Base-by-base conservation (phyloP, 2,797 vertebrate genomes). In the Oreonectes daqikongensis region DNA sequence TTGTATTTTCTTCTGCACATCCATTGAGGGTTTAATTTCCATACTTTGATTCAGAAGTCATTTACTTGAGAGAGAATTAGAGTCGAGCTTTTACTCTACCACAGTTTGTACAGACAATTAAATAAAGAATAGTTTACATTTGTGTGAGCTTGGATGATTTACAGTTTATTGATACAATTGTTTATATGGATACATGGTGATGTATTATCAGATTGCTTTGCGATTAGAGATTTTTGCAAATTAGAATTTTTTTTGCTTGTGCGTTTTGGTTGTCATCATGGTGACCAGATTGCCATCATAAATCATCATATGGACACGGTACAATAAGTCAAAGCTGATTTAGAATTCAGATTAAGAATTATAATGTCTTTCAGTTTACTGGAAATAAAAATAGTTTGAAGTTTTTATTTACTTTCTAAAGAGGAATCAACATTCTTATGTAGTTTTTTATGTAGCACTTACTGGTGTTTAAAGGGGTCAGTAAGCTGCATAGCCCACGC, bases 111-210 rank as follows among this genome's bases (percentile, higher is more conserved):
- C 26, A 30, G 63, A 30, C 46, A 50, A 55, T 50, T 55, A 69
- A 82, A 73, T 76, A 60, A 68, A 1, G 18, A 77, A 72, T 64
- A 59, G 10, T 60, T 32, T 59, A 38, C 53, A 18, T 38, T 38
- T 17, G 12, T 42, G 2, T 60, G 59, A 75, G 10, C 28, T 50
- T 9, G 48, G 61, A 42, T 35, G 38, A n/a, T 18, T 50, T 26
- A 22, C 30, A 48, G 17, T 69, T 69, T 66, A 79, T 69, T 66
- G 26, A 55, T 30, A 57, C 20, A 30, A 28, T 11, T 53, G 20
- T 24, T 53, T 52, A n/a, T 52, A 52, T 52, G 9, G 20, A 52
- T 52, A 11, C 8, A 8, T 22, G 50, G 22, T 26, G 11, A 24
- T 55, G 52, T 26, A 55, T 12, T 24, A 55, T 55, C 52, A 55